Percentiles rank a stretch among this genome's conserved stretches.
phyloP scores from a whole-genome alignment of 2,797 vertebrate species.

The Platalea minor region DNA sequence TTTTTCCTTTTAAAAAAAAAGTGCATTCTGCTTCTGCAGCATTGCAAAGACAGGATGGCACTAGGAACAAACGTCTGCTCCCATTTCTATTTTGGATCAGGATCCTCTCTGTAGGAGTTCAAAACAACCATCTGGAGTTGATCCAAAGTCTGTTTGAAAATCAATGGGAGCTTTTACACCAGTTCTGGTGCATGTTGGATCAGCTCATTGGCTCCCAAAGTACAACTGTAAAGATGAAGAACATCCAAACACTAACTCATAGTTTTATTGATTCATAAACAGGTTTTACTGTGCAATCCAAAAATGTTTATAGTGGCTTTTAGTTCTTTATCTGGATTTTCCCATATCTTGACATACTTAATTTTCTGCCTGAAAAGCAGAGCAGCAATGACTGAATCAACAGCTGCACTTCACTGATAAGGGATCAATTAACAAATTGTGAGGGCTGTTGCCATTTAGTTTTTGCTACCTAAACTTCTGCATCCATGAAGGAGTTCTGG shows the following conservation, averaged over 20 bases:
- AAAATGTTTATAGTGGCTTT: background rate
- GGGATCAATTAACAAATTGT: background rate
- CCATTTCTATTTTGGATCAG: background rate
- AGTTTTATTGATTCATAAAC: conserved; percentile 30
- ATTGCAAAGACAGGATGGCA: background rate
- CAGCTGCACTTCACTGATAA: conserved; percentile 18
- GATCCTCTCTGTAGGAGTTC: background rate
- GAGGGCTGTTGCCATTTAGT: background rate
- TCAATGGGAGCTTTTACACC: background rate
- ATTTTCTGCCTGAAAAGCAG: conserved; percentile 24
- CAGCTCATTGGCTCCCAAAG: background rate
- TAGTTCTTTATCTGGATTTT: conserved; percentile 1
- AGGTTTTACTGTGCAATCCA: background rate
- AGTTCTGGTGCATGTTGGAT: background rate
- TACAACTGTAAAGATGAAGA: background rate
- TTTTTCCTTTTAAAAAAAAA: background rate
- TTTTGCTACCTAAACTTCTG: background rate
- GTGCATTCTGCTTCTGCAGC: background rate
- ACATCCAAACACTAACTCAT: background rate
- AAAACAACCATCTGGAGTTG: background rate
- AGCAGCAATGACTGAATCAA: background rate
- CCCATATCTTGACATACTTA: background rate
- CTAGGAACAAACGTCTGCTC: background rate
- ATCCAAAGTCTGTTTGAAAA: background rate
- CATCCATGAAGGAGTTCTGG: background rate